A percentile compares a stretch with the other conserved stretches of the same genome.
Evolutionary conservation across 2,113 vertebrate genomes (phyloP).

Genomic region (Narcine bancroftii): DNA sequence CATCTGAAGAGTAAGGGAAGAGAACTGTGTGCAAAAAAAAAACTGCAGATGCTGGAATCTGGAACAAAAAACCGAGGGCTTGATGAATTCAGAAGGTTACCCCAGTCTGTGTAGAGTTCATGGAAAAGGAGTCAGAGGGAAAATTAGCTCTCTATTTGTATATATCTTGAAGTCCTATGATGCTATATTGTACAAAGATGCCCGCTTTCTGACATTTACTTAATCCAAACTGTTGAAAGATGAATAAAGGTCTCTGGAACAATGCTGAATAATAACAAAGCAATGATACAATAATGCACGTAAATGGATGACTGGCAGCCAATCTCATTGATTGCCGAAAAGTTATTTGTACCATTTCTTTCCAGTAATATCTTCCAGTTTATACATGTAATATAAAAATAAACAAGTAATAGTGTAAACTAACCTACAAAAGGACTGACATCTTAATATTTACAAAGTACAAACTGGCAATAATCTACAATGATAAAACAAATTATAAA

Average conservation of each 20-base stretch:
- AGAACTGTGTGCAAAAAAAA: too few species aligned
- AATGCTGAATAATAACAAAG: neutral
- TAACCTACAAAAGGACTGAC: neutral
- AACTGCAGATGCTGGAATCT: too few species aligned
- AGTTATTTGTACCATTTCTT: neutral
- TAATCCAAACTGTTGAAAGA: neutral
- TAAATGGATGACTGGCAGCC: neutral
- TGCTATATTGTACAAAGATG: neutral
- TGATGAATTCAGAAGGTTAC: too few species aligned
- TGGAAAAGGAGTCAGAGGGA: neutral
- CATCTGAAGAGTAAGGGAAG: neutral
- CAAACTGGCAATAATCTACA: neutral
- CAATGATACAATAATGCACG: neutral
- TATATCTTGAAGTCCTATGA: neutral
- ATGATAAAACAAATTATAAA: neutral
- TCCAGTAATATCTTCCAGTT: neutral
- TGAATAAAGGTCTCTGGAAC: neutral
- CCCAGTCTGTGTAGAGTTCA: neutral
- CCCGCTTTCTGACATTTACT: neutral
- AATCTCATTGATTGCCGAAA: neutral
- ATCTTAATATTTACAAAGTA: neutral
- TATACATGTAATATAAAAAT: neutral
- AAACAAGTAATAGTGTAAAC: neutral
- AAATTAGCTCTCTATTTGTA: neutral
- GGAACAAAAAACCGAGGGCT: too few species aligned